These are phyloP conservation scores for Sycophila sp. DNA, from an alignment of 1,140 invertebrate genomes.

Conservation along the genomic window DNA sequence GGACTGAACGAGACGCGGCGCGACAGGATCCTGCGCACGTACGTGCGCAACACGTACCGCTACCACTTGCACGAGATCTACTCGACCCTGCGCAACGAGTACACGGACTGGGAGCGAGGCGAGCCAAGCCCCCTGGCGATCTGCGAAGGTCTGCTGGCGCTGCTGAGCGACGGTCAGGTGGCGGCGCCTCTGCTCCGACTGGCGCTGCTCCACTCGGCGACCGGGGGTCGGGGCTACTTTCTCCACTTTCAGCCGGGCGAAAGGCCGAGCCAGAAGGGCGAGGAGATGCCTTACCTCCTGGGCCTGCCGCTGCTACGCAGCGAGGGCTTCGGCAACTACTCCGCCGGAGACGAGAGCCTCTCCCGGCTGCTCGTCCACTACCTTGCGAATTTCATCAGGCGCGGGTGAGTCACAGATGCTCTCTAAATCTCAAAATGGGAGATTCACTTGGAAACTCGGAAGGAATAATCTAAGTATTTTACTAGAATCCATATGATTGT, in stretches of 20 bases:
- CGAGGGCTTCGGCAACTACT: slow-evolving; percentile 75
- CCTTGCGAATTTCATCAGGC: slow-evolving; percentile 83
- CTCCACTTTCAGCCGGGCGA: slow-evolving; percentile 87
- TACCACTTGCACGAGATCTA: slow-evolving; percentile 92
- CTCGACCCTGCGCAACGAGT: slow-evolving; percentile 90
- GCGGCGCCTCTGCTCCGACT: slow-evolving; percentile 83
- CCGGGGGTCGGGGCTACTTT: slow-evolving; percentile 83
- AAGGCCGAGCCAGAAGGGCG: slow-evolving; percentile 86
- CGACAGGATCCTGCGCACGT: slow-evolving; percentile 86
- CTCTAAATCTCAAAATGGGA: too few species aligned
- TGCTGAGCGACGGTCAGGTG: slow-evolving; percentile 87
- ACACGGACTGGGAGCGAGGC: slow-evolving; percentile 90
- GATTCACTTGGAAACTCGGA: too few species aligned
- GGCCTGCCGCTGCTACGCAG: slow-evolving; percentile 85
- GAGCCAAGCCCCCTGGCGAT: slow-evolving; percentile 77
- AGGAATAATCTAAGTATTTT: too few species aligned
- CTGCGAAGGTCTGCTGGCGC: slow-evolving; percentile 64
- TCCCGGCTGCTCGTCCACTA: slow-evolving; percentile 82
- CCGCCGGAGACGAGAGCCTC: slow-evolving; percentile 75
- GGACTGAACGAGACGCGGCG: slow-evolving; percentile 86
- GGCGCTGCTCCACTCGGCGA: slow-evolving; percentile 81
- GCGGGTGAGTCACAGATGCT: slow-evolving; percentile 73
- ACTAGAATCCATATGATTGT: too few species aligned
- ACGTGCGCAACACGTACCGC: slow-evolving; percentile 87
- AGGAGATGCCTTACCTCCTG: slow-evolving; percentile 93